A percentile compares a stretch with the other conserved stretches of the same genome.
Conservation (phyloP, 2,888 invertebrate species). For the Cheilosia impressa region DNA sequence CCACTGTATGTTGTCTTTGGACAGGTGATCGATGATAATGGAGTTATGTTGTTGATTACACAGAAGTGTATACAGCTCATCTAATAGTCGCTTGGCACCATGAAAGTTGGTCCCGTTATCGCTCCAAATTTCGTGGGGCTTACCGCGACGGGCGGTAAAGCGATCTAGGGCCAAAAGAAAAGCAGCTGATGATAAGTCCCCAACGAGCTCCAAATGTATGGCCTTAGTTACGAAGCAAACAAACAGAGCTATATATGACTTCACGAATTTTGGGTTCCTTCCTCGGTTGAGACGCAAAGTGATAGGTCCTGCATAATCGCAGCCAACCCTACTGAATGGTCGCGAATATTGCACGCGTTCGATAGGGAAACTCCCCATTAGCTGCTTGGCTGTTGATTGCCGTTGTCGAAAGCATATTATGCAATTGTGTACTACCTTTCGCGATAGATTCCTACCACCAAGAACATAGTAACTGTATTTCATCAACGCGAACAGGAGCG, state of each 20-base stretch:
- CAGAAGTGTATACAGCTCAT: slow-evolving; percentile 34
- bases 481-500: slow-evolving; percentile 16
- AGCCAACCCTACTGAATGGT: slow-evolving; percentile 42
- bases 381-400: slow-evolving; percentile 17
- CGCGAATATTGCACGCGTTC: slow-evolving; percentile 45
- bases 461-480: slow-evolving; percentile 25
- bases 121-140: slow-evolving; percentile 36
- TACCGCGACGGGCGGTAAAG: slow-evolving; percentile 27
- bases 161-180: not conserved
- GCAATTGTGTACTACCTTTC: slow-evolving; percentile 22
- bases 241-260: no score
- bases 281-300: slow-evolving; percentile 22
- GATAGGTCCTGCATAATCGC: slow-evolving; percentile 29
- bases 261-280: slow-evolving; percentile 21
- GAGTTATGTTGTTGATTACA: slow-evolving; percentile 17
- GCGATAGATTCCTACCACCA: slow-evolving; percentile 16
- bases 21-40: slow-evolving; percentile 30
- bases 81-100: slow-evolving; percentile 25
- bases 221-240: no score
- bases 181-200: no score
- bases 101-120: slow-evolving; percentile 29
- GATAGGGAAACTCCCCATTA: slow-evolving; percentile 40
- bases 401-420: slow-evolving; percentile 26
- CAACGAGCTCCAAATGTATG: no score
- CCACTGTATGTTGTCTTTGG: slow-evolving; percentile 34